These are phyloP conservation scores for Andricus curvator DNA, from an alignment of 2,888 invertebrate species.

Conservation along the genomic window DNA sequence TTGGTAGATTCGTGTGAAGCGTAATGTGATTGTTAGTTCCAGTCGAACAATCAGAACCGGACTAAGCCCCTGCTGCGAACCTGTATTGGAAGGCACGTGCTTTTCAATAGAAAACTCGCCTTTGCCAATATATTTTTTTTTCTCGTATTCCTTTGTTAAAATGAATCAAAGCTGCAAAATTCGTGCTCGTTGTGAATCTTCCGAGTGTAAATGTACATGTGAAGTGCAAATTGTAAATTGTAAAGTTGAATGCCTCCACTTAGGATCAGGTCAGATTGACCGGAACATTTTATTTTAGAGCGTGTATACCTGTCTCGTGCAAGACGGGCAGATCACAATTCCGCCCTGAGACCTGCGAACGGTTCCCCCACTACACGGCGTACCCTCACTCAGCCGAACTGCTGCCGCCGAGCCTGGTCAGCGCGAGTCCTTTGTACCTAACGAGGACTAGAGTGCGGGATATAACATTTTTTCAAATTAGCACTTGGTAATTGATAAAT, in stretches of 20 bases:
- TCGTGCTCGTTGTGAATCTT: not conserved
- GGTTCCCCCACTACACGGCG: too few species aligned
- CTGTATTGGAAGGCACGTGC: conserved; percentile 30
- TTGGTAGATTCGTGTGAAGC: conserved; percentile 19
- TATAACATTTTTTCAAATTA: too few species aligned
- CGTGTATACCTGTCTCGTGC: not conserved
- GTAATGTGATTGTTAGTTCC: conserved; percentile 38
- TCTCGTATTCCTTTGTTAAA: not conserved
- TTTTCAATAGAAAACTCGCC: conserved; percentile 27
- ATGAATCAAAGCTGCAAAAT: conserved; percentile 21
- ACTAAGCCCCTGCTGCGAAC: not conserved
- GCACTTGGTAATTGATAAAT: too few species aligned
- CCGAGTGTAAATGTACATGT: not conserved
- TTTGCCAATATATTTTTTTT: conserved; percentile 2
- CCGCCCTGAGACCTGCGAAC: too few species aligned
- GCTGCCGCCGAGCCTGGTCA: too few species aligned
- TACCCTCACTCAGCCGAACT: too few species aligned
- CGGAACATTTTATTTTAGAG: not conserved
- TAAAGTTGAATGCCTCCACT: not conserved
- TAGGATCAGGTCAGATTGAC: not conserved
- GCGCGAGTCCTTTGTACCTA: too few species aligned
- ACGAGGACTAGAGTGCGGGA: too few species aligned
- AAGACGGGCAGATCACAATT: too few species aligned
- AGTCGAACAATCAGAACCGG: conserved; percentile 33
- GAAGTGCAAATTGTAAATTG: not conserved